These are phyloP conservation scores for Stegostoma tigrinum DNA, from an alignment of 2,113 vertebrate species.

Conservation along the genomic window DNA sequence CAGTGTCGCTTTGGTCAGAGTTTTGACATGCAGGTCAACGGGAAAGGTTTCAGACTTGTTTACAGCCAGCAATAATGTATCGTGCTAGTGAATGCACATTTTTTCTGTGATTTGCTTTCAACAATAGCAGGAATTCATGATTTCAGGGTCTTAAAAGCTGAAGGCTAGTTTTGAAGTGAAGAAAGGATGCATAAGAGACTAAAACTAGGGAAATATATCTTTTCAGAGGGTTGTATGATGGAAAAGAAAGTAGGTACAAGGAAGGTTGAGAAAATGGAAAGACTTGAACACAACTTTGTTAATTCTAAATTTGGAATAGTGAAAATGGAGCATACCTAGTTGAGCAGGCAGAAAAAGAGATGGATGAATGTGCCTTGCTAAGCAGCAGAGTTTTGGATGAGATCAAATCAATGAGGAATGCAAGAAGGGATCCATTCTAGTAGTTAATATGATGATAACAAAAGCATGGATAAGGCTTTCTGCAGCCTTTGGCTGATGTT, in stretches of 20 bases:
- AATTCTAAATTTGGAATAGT: background rate
- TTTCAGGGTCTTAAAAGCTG: background rate
- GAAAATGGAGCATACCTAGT: too few species aligned
- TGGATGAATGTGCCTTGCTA: too few species aligned
- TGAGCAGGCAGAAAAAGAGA: too few species aligned
- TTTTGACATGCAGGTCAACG: background rate
- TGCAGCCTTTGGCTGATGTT: too few species aligned
- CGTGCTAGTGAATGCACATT: background rate
- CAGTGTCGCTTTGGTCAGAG: background rate
- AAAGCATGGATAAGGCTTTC: too few species aligned
- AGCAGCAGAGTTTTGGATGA: background rate
- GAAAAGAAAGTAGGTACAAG: background rate
- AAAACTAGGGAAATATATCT: background rate
- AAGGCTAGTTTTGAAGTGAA: background rate
- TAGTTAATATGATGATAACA: too few species aligned
- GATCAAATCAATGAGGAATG: background rate
- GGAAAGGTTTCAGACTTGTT: background rate
- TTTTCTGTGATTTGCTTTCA: background rate
- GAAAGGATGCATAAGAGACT: background rate
- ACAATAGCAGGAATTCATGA: background rate
- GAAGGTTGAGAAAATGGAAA: background rate
- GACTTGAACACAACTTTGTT: background rate
- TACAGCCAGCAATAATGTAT: background rate
- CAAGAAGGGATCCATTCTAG: background rate
- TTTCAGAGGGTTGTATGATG: background rate